Conservation (phyloP, 2,797 vertebrate species). For the Sardinella longiceps region DNA sequence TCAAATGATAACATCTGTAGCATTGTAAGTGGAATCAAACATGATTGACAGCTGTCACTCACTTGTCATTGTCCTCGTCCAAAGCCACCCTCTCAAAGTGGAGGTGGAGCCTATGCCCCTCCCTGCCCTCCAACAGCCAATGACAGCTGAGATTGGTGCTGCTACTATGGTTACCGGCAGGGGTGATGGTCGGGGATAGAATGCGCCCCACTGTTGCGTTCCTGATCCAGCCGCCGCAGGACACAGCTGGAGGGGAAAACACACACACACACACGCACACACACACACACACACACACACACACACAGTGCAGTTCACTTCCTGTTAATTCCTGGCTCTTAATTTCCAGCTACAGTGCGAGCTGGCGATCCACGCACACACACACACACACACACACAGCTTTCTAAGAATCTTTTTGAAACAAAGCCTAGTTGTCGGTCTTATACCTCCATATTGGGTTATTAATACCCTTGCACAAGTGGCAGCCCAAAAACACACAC, state of each 20-base stretch:
- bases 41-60: slow-evolving; percentile 45
- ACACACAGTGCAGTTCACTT: too few species aligned
- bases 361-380: neutral
- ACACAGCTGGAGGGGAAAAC: slow-evolving; percentile 68
- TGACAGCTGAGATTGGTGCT: slow-evolving; percentile 89
- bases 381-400: slow-evolving; percentile 3
- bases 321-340: too few species aligned
- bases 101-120: slow-evolving; percentile 87
- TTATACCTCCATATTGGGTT: too few species aligned
- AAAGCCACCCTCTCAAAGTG: slow-evolving; percentile 91
- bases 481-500: neutral
- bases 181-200: slow-evolving; percentile 80
- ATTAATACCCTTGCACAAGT: too few species aligned
- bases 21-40: slow-evolving; percentile 7
- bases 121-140: slow-evolving; percentile 89
- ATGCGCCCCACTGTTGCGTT: slow-evolving; percentile 90
- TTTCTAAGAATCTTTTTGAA: too few species aligned
- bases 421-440: too few species aligned
- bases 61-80: slow-evolving; percentile 92
- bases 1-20: too few species aligned
- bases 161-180: slow-evolving; percentile 79
- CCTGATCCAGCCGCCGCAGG: slow-evolving; percentile 87
- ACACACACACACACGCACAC: slow-evolving; percentile 1
- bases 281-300: neutral
- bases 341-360: too few species aligned